Base-by-base conservation (phyloP, 2,113 vertebrate genomes). In the Ursus arctos region DNA sequence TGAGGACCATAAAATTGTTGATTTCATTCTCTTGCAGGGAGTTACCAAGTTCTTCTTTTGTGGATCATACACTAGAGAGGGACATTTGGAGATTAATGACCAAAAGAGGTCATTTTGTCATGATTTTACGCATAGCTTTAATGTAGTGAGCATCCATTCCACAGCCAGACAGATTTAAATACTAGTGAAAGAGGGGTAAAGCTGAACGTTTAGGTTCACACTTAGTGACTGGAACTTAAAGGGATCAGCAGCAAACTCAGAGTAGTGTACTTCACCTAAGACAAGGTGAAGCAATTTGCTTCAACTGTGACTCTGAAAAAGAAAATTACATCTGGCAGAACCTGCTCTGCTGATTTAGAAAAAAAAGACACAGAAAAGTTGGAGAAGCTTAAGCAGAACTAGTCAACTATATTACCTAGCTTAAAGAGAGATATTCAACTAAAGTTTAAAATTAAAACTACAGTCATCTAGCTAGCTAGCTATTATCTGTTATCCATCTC, bases 371-470 rank as follows among this genome's bases (percentile, higher is more conserved):
- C 53, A 83, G 94, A 95, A 74, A 65, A 82, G 19, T 82, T 89
- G 5, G 28, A 94, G n/a, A 81, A n/a, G n/a, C 7, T 57, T 71
- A 81, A 49, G 47, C 22, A 95, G n/a, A 57, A 33, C 3, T 71
- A 87, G 36, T 76, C 10, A 90, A 63, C 26, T 61, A 24, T 67
- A 15, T 49, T 61, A 47, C 19, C 10, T n/a, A 71, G 26, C 67
- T 93, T 91, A 2, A 21, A 43, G 69, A 61, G 26, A 96, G 12
- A 43, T 71, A 59, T 14, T 95, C 26, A 76, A 59, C 28, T 86
- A 59, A 55, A 51, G 59, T 79, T 95, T 85, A 92, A 91, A 94
- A 85, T 71, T 31, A 91, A 71, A 88, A 80, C 36, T 79, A 82
- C 84, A 2, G 14, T 69, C 21, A 36, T 16, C 51, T 92, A 36